phyloP scores from a whole-genome alignment of 1,140 invertebrate species.

The Metopolophium dirhodum region DNA sequence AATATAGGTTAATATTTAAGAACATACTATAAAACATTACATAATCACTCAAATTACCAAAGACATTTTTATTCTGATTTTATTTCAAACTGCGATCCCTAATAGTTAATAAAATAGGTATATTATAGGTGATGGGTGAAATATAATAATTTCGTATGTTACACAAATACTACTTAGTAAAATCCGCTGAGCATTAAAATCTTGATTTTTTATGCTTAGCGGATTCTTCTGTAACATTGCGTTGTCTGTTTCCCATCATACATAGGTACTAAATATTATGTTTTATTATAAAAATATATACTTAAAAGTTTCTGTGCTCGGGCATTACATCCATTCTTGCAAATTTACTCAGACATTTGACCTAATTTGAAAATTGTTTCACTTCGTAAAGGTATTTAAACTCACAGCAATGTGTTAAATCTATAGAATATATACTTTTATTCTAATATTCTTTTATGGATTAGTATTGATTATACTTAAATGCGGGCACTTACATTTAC shows the following conservation, averaged over 20 bases:
- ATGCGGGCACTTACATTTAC: neutral
- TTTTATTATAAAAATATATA: neutral
- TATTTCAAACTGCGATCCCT: no score
- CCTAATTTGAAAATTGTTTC: neutral
- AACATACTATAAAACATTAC: no score
- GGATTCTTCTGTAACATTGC: neutral
- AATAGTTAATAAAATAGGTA: no score
- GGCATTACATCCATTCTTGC: neutral
- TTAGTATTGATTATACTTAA: neutral
- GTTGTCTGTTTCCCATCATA: neutral
- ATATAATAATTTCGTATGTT: neutral
- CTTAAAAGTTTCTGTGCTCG: neutral
- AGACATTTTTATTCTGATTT: no score
- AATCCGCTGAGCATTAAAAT: no score
- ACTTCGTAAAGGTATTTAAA: neutral
- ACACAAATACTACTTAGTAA: no score
- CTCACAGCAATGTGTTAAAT: neutral
- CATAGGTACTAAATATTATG: no score
- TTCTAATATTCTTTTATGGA: neutral
- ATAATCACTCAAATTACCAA: no score
- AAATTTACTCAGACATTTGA: neutral
- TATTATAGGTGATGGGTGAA: no score
- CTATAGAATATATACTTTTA: neutral
- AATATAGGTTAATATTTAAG: no score
- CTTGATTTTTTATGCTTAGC: no score